A percentile compares a stretch with the other conserved stretches of the same genome.
Evolutionary conservation across 2,888 invertebrate genomes (phyloP).

Genomic region (Ctenicera cuprea): DNA sequence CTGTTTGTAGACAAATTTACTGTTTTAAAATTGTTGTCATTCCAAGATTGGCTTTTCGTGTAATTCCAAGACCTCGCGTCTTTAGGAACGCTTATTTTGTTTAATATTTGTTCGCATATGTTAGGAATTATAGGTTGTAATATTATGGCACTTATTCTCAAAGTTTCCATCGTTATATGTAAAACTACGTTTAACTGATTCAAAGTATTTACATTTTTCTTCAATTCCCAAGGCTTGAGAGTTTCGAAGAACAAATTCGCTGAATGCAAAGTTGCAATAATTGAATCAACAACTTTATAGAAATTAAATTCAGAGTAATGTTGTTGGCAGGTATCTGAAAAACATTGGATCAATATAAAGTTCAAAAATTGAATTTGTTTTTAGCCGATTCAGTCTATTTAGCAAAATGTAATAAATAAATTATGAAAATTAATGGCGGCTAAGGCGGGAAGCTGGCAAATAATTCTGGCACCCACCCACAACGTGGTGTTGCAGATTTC

Average conservation of each 20-base stretch:
- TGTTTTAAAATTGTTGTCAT: constrained; percentile 57
- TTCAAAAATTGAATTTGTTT: no score
- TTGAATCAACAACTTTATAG: constrained; percentile 87
- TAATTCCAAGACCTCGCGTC: constrained; percentile 75
- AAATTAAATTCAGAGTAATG: constrained; percentile 87
- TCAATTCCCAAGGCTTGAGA: constrained; percentile 92
- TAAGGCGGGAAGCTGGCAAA: no score
- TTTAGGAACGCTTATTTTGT: constrained; percentile 77
- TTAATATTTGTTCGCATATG: constrained; percentile 80
- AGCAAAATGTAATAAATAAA: no score
- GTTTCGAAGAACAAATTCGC: constrained; percentile 92
- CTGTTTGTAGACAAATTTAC: constrained; percentile 60
- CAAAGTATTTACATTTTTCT: constrained; percentile 75
- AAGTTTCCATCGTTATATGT: constrained; percentile 88
- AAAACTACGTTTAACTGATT: constrained; percentile 81
- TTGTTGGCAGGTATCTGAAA: constrained; percentile 77
- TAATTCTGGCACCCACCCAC: no score
- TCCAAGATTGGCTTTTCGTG: constrained; percentile 68
- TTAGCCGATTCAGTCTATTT: no score
- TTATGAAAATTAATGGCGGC: no score
- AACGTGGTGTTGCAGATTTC: background rate
- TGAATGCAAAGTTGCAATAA: constrained; percentile 83
- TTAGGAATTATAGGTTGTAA: constrained; percentile 91
- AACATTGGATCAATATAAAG: background rate
- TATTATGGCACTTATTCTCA: constrained; percentile 86